Evolutionary conservation across 2,113 vertebrate species (phyloP).

Genomic region (Sylvia atricapilla): DNA sequence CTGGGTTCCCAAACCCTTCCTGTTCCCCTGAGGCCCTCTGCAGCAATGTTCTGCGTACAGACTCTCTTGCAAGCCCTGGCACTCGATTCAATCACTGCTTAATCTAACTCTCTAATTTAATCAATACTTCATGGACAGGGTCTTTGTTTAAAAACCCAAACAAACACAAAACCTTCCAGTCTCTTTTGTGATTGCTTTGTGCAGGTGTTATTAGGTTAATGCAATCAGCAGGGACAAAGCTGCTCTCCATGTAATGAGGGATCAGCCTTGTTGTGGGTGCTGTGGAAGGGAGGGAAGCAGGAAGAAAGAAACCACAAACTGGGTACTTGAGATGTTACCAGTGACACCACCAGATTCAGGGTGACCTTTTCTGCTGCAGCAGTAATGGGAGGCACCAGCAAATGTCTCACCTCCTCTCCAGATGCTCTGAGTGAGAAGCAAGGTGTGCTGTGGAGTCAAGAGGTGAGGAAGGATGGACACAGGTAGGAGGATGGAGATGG

Average conservation of each 20-base stretch:
- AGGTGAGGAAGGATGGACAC: background rate
- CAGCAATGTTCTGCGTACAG: background rate
- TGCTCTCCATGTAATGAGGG: constrained; percentile 13
- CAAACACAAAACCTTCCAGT: constrained; percentile 22
- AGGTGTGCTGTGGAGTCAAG: fast-evolving
- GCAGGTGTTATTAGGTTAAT: constrained; percentile 35
- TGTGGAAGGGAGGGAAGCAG: background rate
- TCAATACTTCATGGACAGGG: constrained; percentile 10
- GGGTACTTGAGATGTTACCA: background rate
- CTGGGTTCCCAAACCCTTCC: background rate
- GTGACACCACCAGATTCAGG: background rate
- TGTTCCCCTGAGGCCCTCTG: background rate
- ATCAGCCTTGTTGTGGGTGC: background rate
- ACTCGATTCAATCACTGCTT: constrained; percentile 11
- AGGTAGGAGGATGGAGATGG: background rate
- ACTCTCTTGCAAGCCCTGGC: background rate
- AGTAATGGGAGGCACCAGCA: background rate
- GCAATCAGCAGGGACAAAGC: background rate
- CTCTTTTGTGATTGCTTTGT: background rate
- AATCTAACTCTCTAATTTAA: constrained; percentile 48
- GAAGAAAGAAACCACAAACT: background rate
- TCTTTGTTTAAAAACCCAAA: constrained; percentile 28
- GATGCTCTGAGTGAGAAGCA: background rate
- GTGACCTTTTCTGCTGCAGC: background rate
- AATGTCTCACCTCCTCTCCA: background rate